A percentile compares a stretch with the other conserved stretches of the same genome.
These are phyloP conservation scores for Brachycybe producta DNA, from an alignment of 2,888 invertebrate species.

Conservation along the genomic window DNA sequence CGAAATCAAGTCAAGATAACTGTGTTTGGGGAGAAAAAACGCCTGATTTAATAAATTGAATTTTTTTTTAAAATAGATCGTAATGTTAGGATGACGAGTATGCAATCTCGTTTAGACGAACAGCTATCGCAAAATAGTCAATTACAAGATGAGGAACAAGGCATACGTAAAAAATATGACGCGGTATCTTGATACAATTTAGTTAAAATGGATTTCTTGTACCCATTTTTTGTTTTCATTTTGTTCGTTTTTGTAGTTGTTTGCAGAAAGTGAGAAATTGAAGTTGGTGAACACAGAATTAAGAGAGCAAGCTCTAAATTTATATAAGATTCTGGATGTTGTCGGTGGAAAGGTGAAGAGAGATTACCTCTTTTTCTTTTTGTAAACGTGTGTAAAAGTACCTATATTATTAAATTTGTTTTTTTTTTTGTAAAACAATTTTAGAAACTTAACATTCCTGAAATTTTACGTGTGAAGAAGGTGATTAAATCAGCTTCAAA, in stretches of 20 bases:
- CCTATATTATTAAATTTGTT: conserved; percentile 3
- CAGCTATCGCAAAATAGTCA: conserved; percentile 58
- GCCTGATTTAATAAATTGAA: too few species aligned
- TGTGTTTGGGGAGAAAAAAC: too few species aligned
- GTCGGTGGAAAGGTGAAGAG: conserved; percentile 13
- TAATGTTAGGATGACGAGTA: conserved; percentile 61
- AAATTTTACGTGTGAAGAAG: conserved; percentile 27
- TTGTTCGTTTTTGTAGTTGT: conserved; percentile 7
- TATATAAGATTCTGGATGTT: conserved; percentile 5
- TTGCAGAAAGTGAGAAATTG: conserved; percentile 1
- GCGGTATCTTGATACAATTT: conserved; percentile 40
- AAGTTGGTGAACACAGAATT: neutral
- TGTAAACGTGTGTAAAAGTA: too few species aligned
- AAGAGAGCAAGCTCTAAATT: neutral
- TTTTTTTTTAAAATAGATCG: too few species aligned
- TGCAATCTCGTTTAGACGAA: conserved; percentile 62
- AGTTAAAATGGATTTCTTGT: conserved; percentile 1
- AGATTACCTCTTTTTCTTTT: too few species aligned
- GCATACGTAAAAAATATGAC: conserved; percentile 61
- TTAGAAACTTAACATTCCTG: conserved; percentile 28
- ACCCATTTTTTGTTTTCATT: neutral
- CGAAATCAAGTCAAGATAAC: too few species aligned
- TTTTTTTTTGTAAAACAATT: neutral
- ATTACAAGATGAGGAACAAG: conserved; percentile 63
- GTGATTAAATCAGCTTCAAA: conserved; percentile 27